Percentiles rank a stretch among this genome's conserved stretches.
phyloP scores from a whole-genome alignment of 2,888 invertebrate species.

The Andrena camellia region DNA sequence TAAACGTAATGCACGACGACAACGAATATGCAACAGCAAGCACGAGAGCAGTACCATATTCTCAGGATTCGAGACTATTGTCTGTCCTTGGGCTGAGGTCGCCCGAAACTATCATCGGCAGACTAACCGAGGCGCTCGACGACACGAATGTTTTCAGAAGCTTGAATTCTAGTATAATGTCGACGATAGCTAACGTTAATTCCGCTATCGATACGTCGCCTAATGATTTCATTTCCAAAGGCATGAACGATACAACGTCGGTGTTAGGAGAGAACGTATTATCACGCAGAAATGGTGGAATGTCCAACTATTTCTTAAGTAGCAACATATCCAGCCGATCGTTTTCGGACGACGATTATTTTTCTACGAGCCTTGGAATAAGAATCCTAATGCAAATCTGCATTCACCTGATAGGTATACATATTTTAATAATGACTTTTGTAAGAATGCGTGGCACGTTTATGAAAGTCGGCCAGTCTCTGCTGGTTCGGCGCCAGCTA shows the following conservation, averaged over 20 bases:
- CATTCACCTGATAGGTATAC: slow-evolving; percentile 96
- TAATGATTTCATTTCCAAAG: slow-evolving; percentile 43
- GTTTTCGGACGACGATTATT: slow-evolving; percentile 71
- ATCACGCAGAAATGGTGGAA: slow-evolving; percentile 23
- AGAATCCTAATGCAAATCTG: slow-evolving; percentile 94
- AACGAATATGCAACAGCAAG: slow-evolving; percentile 57
- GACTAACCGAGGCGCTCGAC: slow-evolving; percentile 57
- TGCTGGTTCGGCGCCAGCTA: slow-evolving; percentile 94
- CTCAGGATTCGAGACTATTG: slow-evolving; percentile 54
- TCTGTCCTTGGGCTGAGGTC: slow-evolving; percentile 58
- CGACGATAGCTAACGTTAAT: slow-evolving; percentile 48
- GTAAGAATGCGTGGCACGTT: slow-evolving; percentile 98
- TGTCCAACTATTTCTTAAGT: slow-evolving; percentile 52
- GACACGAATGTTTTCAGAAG: slow-evolving; percentile 60
- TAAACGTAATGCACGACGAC: slow-evolving; percentile 56
- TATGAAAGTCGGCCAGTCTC: slow-evolving; percentile 97
- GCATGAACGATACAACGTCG: slow-evolving; percentile 42
- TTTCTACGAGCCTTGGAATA: slow-evolving; percentile 86
- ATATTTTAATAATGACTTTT: slow-evolving; percentile 96
- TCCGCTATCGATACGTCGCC: slow-evolving; percentile 51
- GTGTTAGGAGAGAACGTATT: slow-evolving; percentile 34
- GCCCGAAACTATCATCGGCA: slow-evolving; percentile 48
- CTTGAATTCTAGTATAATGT: slow-evolving; percentile 66
- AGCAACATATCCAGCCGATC: slow-evolving; percentile 48
- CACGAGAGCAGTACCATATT: slow-evolving; percentile 40